phyloP scores from a whole-genome alignment of 2,797 vertebrate genomes.

The Galago senegalensis region DNA sequence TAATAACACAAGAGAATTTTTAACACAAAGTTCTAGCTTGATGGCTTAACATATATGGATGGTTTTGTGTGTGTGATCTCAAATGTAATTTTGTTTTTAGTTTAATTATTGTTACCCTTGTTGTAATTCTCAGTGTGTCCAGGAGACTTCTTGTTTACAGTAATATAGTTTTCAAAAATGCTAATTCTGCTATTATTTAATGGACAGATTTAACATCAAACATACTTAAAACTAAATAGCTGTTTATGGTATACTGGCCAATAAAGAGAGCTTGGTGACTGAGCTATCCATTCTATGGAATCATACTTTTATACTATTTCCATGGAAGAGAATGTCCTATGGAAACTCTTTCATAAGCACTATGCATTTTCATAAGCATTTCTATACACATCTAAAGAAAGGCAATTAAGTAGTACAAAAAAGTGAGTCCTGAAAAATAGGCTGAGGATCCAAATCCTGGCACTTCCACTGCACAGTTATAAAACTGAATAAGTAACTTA shows the following conservation, averaged over 20 bases:
- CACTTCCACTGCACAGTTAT: conserved; percentile 13
- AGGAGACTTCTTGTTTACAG: conserved; percentile 44
- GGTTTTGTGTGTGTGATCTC: not conserved
- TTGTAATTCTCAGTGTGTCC: not conserved
- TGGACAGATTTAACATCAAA: conserved; percentile 49
- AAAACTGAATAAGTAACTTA: conserved; percentile 25
- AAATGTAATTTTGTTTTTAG: conserved; percentile 35
- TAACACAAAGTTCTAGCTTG: conserved; percentile 53
- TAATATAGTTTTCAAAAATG: conserved; percentile 32
- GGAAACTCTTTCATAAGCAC: conserved; percentile 26
- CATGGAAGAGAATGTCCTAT: conserved; percentile 46
- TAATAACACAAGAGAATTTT: conserved; percentile 66
- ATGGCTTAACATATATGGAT: conserved; percentile 41
- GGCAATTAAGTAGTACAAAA: conserved; percentile 9
- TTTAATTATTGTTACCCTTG: conserved; percentile 41
- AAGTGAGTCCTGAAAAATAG: not conserved
- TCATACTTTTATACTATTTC: conserved; percentile 56
- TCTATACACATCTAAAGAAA: conserved; percentile 54
- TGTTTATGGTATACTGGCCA: conserved; percentile 34
- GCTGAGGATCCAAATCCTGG: not conserved
- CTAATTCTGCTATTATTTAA: conserved; percentile 55
- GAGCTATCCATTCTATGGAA: conserved; percentile 15
- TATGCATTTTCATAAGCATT: conserved; percentile 38
- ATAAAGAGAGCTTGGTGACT: conserved; percentile 6
- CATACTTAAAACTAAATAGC: conserved; percentile 67